Conservation (phyloP, 2,888 invertebrate genomes). For the Coelogynopora nodosa region DNA sequence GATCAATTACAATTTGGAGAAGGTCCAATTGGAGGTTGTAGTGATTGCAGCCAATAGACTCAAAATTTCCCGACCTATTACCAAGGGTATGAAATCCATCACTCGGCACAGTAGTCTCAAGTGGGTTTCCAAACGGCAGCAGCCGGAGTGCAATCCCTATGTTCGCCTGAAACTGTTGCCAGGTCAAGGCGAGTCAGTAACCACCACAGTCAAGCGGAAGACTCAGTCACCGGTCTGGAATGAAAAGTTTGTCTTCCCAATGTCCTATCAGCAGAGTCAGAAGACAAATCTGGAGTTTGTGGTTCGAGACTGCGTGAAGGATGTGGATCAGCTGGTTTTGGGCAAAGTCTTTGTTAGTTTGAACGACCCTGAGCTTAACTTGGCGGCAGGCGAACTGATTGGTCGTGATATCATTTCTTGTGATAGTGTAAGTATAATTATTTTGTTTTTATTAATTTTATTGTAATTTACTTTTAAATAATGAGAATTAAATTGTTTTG, state of each 20-base stretch:
- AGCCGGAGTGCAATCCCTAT: conserved; percentile 62
- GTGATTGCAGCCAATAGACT: conserved; percentile 62
- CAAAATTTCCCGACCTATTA: conserved; percentile 59
- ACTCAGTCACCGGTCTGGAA: conserved; percentile 63
- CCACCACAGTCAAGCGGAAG: conserved; percentile 62
- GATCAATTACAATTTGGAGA: conserved; percentile 58
- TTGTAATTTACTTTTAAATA: too few species aligned
- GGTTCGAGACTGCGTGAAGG: conserved; percentile 63
- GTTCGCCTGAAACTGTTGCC: conserved; percentile 61
- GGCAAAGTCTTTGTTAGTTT: conserved; percentile 62
- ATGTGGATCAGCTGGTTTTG: conserved; percentile 62
- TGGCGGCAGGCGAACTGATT: conserved; percentile 62
- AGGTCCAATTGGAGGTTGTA: conserved; percentile 56
- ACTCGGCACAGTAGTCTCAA: conserved; percentile 41
- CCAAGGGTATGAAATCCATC: conserved; percentile 58
- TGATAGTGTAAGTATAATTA: conserved; percentile 56
- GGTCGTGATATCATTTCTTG: conserved; percentile 62
- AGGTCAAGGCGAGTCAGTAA: conserved; percentile 62
- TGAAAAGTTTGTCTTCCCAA: conserved; percentile 62
- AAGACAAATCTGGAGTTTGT: conserved; percentile 61
- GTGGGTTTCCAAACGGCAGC: not conserved
- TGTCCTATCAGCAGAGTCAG: conserved; percentile 60
- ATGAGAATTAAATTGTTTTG: too few species aligned
- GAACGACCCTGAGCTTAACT: conserved; percentile 55
- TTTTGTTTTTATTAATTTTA: too few species aligned